phyloP scores from a whole-genome alignment of 1,140 invertebrate genomes.

The Lordiphosa clarofinis region DNA sequence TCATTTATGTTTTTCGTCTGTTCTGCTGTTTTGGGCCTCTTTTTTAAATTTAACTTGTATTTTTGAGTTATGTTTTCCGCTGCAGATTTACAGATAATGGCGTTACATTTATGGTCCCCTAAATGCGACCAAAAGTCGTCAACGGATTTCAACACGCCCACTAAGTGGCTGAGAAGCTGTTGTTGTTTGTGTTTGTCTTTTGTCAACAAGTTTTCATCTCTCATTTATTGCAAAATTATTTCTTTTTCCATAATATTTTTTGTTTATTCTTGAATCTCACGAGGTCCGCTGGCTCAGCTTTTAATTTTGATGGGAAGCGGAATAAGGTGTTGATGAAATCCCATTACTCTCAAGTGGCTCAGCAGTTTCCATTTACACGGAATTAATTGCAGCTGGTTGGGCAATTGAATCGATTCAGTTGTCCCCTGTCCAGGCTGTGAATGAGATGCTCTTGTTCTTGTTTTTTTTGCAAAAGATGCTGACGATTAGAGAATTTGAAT shows the following conservation, averaged over 20 bases:
- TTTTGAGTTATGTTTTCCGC: conserved; percentile 77
- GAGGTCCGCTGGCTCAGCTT: conserved; percentile 48
- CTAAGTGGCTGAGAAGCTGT: conserved; percentile 8
- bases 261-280: conserved; percentile 48
- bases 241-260: conserved; percentile 10
- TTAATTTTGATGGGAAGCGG: conserved; percentile 21
- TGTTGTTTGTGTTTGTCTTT: neutral
- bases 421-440: neutral
- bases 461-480: conserved; percentile 7
- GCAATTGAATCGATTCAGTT: conserved; percentile 10
- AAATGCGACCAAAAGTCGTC: conserved; percentile 36
- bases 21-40: conserved; percentile 20
- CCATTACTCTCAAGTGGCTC: conserved; percentile 25
- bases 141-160: conserved; percentile 14
- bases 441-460: neutral
- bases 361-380: conserved; percentile 61
- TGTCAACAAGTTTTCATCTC: conserved; percentile 2
- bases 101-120: conserved; percentile 66
- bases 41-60: conserved; percentile 56
- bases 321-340: conserved; percentile 55
- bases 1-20: conserved; percentile 55
- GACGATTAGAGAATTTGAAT: neutral
- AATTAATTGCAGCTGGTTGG: conserved; percentile 30
- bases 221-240: conserved; percentile 43
- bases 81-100: conserved; percentile 72